Evolutionary conservation across 2,797 vertebrate genomes (phyloP), one percentile per base, ranked within the genome.

Genomic region (Esox masquinongy): DNA sequence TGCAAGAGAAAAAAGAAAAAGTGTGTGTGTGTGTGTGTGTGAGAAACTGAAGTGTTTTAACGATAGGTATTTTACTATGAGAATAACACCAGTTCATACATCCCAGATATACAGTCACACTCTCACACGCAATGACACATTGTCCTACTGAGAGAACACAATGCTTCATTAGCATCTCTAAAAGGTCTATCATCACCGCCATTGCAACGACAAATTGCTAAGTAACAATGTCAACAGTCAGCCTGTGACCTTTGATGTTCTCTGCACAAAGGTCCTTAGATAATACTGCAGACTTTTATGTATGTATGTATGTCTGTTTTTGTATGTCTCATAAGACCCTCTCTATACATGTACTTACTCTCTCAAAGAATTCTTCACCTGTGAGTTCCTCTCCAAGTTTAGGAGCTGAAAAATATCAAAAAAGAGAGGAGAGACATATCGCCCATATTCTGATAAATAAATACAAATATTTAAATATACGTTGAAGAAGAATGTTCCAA

Each of bases 321-420:
- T 24, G 19, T 51, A 70, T 3, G 12, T 67, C 15, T 74, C 75
- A 74, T 77, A 71, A 59, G 61, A 36, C 34, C 31, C 69, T 74
- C 85, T 22, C 7, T 22, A 8, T 31, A 15, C 7, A 12, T 22
- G 3, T 19, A 87, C 92, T 93, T 85, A 95, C 94, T 80, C 90
- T 91, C 70, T 94, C 85, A 83, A 95, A 95, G 85, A 95, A 95
- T 81, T 93, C 89, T 78, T 94, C 89, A 43, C 94, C 94, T 9
- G 88, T 92, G 76, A 91, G 80, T 8, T 77, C 79, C 4, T 86
- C 83, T 34, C 80, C 88, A 3, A 86, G 81, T 68, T 85, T 83
- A 47, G 91, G 91, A 84, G 87, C 93, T 95, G 82, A 74, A 90
- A 36, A 70, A 15, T 14, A 47, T 47, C 39, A 16, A 90, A 63